Conservation (phyloP, 2,797 vertebrate species). For the Borostomias antarcticus region DNA sequence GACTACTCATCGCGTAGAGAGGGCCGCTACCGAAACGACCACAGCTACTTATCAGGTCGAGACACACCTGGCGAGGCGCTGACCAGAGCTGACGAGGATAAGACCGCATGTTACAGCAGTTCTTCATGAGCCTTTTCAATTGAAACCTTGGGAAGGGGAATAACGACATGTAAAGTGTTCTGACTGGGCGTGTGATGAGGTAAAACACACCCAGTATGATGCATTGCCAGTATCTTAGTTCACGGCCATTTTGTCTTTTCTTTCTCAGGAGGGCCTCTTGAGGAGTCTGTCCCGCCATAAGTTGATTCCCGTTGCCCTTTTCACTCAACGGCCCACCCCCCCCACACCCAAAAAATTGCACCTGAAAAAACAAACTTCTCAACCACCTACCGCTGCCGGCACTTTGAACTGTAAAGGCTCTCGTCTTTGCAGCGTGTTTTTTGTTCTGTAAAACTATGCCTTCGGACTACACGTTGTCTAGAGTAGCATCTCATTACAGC, state of each 20-base stretch:
- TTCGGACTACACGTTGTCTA: constrained; percentile 31
- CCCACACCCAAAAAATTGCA: constrained; percentile 3
- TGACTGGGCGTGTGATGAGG: background rate
- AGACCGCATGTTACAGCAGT: no score
- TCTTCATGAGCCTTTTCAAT: constrained; percentile 2
- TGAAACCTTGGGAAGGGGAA: no score
- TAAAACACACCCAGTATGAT: background rate
- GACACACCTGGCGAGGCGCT: background rate
- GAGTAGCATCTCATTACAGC: constrained; percentile 22
- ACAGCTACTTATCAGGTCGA: no score
- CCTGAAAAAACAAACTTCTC: constrained; percentile 1
- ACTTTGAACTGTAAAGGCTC: background rate
- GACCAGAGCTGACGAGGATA: background rate
- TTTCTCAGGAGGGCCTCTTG: constrained; percentile 49
- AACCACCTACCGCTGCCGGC: background rate
- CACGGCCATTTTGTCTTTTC: constrained; percentile 26
- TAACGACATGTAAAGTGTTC: no score
- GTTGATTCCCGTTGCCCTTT: constrained; percentile 44
- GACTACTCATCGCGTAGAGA: no score
- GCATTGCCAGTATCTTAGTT: constrained; percentile 4
- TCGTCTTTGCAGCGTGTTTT: constrained; percentile 13
- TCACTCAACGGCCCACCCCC: constrained; percentile 13
- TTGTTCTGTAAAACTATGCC: constrained; percentile 9
- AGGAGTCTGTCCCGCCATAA: constrained; percentile 42
- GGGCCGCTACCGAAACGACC: no score